A percentile compares a stretch with the other conserved stretches of the same genome.
Conservation (phyloP, 2,888 invertebrate genomes). For the Lissonota sp. region DNA sequence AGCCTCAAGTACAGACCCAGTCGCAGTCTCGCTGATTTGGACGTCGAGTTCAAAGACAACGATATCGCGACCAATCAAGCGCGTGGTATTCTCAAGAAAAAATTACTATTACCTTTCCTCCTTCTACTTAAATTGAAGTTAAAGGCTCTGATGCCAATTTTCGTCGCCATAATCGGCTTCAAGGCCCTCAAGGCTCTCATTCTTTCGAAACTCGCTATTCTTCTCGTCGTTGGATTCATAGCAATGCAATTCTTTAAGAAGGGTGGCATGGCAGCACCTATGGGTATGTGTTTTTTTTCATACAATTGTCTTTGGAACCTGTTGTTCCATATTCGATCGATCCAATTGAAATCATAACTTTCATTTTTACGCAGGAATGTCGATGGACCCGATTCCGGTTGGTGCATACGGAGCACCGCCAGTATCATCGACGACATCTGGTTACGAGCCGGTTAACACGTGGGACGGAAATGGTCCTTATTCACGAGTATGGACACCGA, state of each 20-base stretch:
- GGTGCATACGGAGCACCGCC: constrained; percentile 90
- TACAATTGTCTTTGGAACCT: neutral
- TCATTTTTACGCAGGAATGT: constrained; percentile 86
- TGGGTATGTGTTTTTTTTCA: constrained; percentile 73
- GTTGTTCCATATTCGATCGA: constrained; percentile 3
- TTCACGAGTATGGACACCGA: constrained; percentile 90
- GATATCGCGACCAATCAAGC: constrained; percentile 84
- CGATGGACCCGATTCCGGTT: constrained; percentile 87
- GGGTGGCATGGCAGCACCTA: constrained; percentile 86
- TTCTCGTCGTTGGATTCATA: constrained; percentile 92
- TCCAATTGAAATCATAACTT: neutral
- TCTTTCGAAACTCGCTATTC: constrained; percentile 92
- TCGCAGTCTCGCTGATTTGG: constrained; percentile 82
- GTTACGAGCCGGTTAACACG: constrained; percentile 88
- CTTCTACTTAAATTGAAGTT: constrained; percentile 92
- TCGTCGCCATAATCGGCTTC: constrained; percentile 91
- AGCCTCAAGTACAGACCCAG: constrained; percentile 80
- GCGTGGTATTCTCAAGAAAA: constrained; percentile 92
- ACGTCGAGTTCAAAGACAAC: constrained; percentile 81
- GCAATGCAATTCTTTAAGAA: constrained; percentile 92
- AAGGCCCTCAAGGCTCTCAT: constrained; percentile 94
- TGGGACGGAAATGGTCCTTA: constrained; percentile 92
- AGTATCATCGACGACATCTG: constrained; percentile 85
- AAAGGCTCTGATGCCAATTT: constrained; percentile 93
- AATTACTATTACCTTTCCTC: constrained; percentile 91